phyloP scores from a whole-genome alignment of 1,140 invertebrate genomes.

The Drosophila parvula region DNA sequence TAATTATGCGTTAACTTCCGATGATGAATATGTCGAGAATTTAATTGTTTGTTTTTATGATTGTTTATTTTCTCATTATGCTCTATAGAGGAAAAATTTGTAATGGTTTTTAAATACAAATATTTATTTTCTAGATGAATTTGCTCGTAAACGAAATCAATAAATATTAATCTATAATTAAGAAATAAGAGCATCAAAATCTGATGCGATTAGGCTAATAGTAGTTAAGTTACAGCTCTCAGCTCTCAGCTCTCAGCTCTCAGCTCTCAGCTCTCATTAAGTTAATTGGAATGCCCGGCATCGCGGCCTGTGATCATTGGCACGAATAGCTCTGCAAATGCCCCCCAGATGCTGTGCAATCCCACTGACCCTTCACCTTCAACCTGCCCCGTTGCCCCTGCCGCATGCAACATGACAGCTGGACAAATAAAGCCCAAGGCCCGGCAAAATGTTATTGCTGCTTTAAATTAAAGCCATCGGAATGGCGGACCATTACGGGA shows the following conservation, averaged over 20 bases:
- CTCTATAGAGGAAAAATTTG: no score
- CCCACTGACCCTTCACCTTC: not conserved
- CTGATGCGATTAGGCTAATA: no score
- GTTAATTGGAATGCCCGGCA: conserved; percentile 7
- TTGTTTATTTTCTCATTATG: not conserved
- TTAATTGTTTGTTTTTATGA: conserved; percentile 1
- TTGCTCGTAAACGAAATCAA: no score
- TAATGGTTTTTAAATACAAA: no score
- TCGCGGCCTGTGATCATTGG: not conserved
- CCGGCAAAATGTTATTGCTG: conserved; percentile 23
- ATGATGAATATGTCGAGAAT: not conserved
- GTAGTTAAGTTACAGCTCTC: no score
- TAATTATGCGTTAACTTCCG: not conserved
- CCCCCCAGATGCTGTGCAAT: conserved; percentile 12
- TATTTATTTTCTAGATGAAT: no score
- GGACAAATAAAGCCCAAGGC: conserved; percentile 3
- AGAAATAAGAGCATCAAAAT: no score
- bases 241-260: no score
- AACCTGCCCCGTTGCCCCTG: not conserved
- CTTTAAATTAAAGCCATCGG: conserved; percentile 48
- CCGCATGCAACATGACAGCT: not conserved
- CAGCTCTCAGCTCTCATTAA: no score
- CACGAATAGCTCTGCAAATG: not conserved
- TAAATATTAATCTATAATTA: no score
- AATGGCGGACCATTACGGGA: not conserved